A percentile compares a stretch with the other conserved stretches of the same genome.
phyloP scores from a whole-genome alignment of 2,888 invertebrate genomes.

The Andrena minutula region DNA sequence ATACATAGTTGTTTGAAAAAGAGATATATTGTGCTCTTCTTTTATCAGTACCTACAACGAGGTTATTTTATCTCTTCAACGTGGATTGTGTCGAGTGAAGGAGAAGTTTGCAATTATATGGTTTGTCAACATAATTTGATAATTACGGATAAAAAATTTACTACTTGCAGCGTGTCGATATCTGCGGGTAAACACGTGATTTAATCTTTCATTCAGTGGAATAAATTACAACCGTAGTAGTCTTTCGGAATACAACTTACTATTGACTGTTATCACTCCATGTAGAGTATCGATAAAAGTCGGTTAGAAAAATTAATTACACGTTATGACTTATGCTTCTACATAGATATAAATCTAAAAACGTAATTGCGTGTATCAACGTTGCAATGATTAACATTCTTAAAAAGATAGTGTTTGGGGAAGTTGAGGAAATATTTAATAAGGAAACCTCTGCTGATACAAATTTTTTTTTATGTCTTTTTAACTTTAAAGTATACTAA shows the following conservation, averaged over 20 bases:
- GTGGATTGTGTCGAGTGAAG: conserved; percentile 17
- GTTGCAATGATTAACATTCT: too few relatives aligned
- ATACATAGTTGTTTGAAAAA: not conserved
- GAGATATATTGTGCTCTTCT: conserved; percentile 1
- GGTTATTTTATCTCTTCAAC: conserved; percentile 1
- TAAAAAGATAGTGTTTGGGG: too few relatives aligned
- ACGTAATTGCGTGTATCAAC: too few relatives aligned
- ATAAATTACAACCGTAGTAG: conserved; percentile 3
- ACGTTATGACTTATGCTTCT: too few relatives aligned
- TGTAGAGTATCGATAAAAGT: not conserved
- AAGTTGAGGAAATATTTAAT: too few relatives aligned
- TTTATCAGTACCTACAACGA: conserved; percentile 3
- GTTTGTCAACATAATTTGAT: conserved; percentile 13
- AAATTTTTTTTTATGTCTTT: too few relatives aligned
- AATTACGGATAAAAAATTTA: not conserved
- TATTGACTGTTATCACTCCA: not conserved
- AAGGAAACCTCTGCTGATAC: too few relatives aligned
- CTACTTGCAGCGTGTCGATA: conserved; percentile 9
- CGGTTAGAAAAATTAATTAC: not conserved
- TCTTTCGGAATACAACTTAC: not conserved
- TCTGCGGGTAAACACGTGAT: conserved; percentile 11
- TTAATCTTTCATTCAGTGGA: conserved; percentile 28
- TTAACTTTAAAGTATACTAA: too few relatives aligned
- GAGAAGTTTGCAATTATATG: conserved; percentile 12
- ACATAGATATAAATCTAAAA: too few relatives aligned